Conservation (phyloP, 1,140 invertebrate species). For the Drosophila murphyi region DNA sequence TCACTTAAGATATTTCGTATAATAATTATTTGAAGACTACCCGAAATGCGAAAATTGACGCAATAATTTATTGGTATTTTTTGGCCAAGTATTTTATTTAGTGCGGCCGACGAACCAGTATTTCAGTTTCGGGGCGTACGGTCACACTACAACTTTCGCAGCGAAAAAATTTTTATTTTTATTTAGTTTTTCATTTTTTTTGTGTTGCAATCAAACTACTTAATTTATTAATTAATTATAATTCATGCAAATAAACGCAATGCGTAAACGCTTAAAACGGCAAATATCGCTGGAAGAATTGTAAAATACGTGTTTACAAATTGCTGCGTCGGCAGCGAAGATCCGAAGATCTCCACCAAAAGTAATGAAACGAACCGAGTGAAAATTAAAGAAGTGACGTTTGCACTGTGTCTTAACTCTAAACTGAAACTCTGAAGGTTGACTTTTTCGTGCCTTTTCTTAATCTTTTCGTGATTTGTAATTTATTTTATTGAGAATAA, state of each 20-base stretch:
- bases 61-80: conserved; percentile 18
- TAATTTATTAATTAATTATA: conserved; percentile 22
- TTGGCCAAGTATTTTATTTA: background rate
- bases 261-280: conserved; percentile 5
- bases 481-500: conserved; percentile 38
- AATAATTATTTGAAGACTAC: background rate
- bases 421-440: conserved; percentile 38
- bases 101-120: conserved; percentile 13
- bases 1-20: background rate
- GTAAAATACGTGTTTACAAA: conserved; percentile 12
- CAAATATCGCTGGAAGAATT: conserved; percentile 1
- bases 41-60: background rate
- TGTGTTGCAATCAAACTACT: conserved; percentile 20
- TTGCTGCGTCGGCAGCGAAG: conserved; percentile 22
- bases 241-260: conserved; percentile 7
- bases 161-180: conserved; percentile 49
- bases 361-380: conserved; percentile 51
- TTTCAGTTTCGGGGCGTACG: conserved; percentile 28
- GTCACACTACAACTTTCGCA: conserved; percentile 42
- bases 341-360: conserved; percentile 44
- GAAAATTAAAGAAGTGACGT: conserved; percentile 62
- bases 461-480: conserved; percentile 47
- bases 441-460: conserved; percentile 36
- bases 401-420: conserved; percentile 55
- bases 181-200: conserved; percentile 41